Percentiles rank a stretch among this genome's conserved stretches.
These are phyloP conservation scores for Spermophilus dauricus DNA, from an alignment of 2,113 vertebrate genomes.

Conservation along the genomic window DNA sequence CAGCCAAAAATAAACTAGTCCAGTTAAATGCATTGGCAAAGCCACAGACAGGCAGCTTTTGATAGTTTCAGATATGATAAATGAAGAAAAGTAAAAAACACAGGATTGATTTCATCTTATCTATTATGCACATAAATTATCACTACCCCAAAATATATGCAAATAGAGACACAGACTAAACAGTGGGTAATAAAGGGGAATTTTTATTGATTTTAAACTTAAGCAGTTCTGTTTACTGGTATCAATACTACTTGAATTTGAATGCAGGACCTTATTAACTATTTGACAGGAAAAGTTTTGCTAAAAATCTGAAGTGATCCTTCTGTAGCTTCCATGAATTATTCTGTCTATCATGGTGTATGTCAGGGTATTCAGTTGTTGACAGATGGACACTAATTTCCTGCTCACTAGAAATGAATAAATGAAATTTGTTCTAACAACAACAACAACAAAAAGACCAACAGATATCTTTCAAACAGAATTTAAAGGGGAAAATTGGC, in stretches of 20 bases:
- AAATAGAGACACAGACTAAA: background rate
- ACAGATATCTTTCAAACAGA: conserved; percentile 9
- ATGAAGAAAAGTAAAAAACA: background rate
- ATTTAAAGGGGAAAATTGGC: conserved; percentile 48
- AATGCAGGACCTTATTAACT: conserved; percentile 7
- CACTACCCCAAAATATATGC: background rate
- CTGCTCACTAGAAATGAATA: background rate
- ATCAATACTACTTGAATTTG: background rate
- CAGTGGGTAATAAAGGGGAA: background rate
- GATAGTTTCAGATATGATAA: background rate
- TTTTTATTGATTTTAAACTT: background rate
- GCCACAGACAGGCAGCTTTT: background rate
- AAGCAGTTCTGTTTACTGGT: background rate
- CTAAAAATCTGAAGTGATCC: background rate
- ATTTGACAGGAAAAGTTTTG: background rate
- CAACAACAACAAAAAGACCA: no score
- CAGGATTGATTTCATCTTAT: background rate
- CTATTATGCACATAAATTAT: background rate
- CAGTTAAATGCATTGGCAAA: background rate
- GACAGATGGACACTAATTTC: background rate
- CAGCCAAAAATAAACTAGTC: background rate
- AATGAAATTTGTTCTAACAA: background rate
- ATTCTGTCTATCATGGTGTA: background rate
- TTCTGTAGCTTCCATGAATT: background rate
- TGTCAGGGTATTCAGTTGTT: background rate